Base-by-base conservation (phyloP, 2,888 invertebrate species). In the Orthosia incerta region DNA sequence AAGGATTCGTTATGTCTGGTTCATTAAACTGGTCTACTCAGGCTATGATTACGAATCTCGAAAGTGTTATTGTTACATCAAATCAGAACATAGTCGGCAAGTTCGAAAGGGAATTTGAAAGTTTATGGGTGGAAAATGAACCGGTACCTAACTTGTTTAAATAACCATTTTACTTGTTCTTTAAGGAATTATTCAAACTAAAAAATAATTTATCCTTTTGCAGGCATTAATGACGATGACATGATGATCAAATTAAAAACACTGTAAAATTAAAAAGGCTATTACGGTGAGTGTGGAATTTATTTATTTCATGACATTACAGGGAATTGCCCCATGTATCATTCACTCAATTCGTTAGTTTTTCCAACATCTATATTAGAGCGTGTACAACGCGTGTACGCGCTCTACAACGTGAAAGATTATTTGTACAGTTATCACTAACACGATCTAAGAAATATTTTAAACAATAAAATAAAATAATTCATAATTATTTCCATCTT, bases 21-120 rank as follows among this genome's bases (percentile, higher is more conserved):
- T 98, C 98, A 61, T 96, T 98, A 76, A 98, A 98, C 91, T 98
- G 98, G 98, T 98, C 98, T 2, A 96, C 97, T 77, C 97, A 97
- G 85, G 98, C 97, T 2, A 97, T 98, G 90, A 96, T 97, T 76
- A 97, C 97, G 18, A 98, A 98, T 91, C 97, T 97, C 87, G 98
- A 98, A 90, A 97, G 97, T 89, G 94, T 98, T 12, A 91, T 98
- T 23, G 96, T 98, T 57, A 97, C 97, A 15, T 97, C 97, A 76
- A 94, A 97, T 75, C 84, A 88, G 2, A 91, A 94, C 11, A 92
- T 97, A 63, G 97, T 98, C 0, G 84, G 89, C 48, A 94, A 96
- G 68, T 98, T 97, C 88, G 91, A 94, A 62, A 90, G 93, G 45
- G 97, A 97, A 88, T 98, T 98, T 89, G 96, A 97, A 78, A 96